Evolutionary conservation across 2,113 vertebrate genomes (phyloP), one percentile per base, ranked within the genome.

Genomic region (Nesogale talazaci): DNA sequence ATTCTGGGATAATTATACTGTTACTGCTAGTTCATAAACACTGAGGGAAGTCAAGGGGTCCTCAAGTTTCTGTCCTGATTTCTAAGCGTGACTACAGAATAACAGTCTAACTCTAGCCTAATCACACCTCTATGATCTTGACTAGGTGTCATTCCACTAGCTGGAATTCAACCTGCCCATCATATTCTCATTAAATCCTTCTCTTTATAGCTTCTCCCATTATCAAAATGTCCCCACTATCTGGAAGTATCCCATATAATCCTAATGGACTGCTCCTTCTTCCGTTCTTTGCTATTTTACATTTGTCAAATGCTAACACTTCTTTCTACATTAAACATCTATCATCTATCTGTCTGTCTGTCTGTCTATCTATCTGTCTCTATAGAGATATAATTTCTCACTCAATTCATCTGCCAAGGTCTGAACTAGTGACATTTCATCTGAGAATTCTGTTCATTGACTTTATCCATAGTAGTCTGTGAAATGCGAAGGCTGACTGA

Each of bases 41-140:
- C 9, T 52, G 69, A 0, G 6, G 40, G 59, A 67, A 83, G 88
- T 90, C 88, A 86, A 83, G 0, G 19, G 74, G 40, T 40, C 70
- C 84, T 86, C 19, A 69, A 77, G 34, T 95, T 95, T 94, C 94
- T 81, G 61, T 67, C 46, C n/a, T 56, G 40, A 15, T 65, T 78
- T 76, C 86, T 42, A 77, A 78, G 65, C 67, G 4, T 22, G 56
- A 83, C n/a, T 80, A 90, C 83, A 88, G 90, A 95, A 83, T 52
- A 34, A 19, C 82, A 87, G 78, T 94, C 61, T 89, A 91, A 83
- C 69, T 75, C 77, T 36, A 78, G 92, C 67, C 89, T 88, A 59
- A 34, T 40, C 61, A 78, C 56, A 70, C 17, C 88, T 82, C 38
- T 63, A 59, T 84, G 83, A 23, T 40, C 59, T 95, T 77, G 72